Percentiles rank a stretch among this genome's conserved stretches.
These are phyloP conservation scores for Tachina fera DNA, from an alignment of 2,888 invertebrate species.

Conservation along the genomic window DNA sequence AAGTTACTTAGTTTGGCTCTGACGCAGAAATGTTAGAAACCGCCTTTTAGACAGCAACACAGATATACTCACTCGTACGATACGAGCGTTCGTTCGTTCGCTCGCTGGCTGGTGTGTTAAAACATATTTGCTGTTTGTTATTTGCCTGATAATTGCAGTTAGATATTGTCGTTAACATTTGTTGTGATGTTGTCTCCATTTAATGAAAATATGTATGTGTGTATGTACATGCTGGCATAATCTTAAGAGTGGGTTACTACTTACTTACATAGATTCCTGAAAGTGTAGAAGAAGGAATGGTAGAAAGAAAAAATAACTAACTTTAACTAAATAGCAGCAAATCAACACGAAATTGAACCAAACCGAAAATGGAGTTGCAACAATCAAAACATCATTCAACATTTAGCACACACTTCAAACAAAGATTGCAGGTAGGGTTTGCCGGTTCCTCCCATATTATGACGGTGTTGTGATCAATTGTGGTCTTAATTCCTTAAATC, in stretches of 20 bases:
- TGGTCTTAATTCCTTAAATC: too few species aligned
- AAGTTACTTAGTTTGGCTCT: conserved; percentile 6
- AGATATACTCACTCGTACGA: too few species aligned
- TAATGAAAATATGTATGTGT: conserved; percentile 6
- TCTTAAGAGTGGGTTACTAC: conserved; percentile 62
- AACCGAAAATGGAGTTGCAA: conserved; percentile 65
- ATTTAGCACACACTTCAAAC: conserved; percentile 30
- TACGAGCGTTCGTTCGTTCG: neutral
- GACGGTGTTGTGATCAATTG: too few species aligned
- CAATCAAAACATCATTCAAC: conserved; percentile 51
- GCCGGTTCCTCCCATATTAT: too few species aligned
- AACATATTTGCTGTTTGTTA: conserved; percentile 40
- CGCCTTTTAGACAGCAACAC: conserved; percentile 24
- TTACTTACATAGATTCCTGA: conserved; percentile 53
- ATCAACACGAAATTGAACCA: conserved; percentile 27
- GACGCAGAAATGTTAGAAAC: conserved; percentile 56
- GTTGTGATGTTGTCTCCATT: conserved; percentile 42
- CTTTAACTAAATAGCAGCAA: conserved; percentile 19
- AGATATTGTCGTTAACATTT: conserved; percentile 51
- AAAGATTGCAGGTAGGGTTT: conserved; percentile 5
- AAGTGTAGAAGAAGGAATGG: neutral
- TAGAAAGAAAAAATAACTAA: conserved; percentile 19
- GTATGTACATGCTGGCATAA: neutral
- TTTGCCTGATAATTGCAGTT: conserved; percentile 59
- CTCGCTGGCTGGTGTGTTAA: conserved; percentile 3